phyloP scores from a whole-genome alignment of 2,113 vertebrate genomes.

The Plecotus auritus region DNA sequence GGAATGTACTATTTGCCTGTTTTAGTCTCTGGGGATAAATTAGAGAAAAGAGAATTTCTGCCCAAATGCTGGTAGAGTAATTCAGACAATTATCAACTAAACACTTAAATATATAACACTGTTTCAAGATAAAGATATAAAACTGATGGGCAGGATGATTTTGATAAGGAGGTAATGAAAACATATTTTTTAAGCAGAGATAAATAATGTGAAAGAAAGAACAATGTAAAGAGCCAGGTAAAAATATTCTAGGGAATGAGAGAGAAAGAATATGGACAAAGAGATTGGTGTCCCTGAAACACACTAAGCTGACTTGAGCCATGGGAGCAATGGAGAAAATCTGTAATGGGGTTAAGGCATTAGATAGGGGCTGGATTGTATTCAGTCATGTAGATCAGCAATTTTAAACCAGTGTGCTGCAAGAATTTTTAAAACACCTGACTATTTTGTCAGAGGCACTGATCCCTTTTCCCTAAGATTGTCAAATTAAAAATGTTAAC shows the following conservation, averaged over 20 bases:
- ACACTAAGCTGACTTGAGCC: neutral
- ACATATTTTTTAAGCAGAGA: neutral
- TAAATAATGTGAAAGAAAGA: neutral
- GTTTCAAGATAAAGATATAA: neutral
- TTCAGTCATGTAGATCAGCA: neutral
- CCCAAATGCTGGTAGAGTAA: neutral
- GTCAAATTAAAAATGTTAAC: neutral
- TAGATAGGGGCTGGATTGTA: rapidly evolving
- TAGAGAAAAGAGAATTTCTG: neutral
- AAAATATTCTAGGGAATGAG: neutral
- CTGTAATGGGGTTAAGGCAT: neutral
- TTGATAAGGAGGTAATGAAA: neutral
- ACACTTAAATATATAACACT: neutral
- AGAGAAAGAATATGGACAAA: neutral
- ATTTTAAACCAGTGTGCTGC: neutral
- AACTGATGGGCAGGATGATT: neutral
- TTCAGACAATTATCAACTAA: neutral
- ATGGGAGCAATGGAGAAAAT: neutral
- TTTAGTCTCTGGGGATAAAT: neutral
- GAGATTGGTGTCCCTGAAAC: neutral
- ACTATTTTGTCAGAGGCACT: neutral
- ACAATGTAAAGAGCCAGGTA: neutral
- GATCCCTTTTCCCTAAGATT: neutral
- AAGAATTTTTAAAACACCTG: neutral
- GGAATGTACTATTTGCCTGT: neutral